Conservation (phyloP, 1,140 invertebrate genomes). For the Euglossa dilemma region DNA sequence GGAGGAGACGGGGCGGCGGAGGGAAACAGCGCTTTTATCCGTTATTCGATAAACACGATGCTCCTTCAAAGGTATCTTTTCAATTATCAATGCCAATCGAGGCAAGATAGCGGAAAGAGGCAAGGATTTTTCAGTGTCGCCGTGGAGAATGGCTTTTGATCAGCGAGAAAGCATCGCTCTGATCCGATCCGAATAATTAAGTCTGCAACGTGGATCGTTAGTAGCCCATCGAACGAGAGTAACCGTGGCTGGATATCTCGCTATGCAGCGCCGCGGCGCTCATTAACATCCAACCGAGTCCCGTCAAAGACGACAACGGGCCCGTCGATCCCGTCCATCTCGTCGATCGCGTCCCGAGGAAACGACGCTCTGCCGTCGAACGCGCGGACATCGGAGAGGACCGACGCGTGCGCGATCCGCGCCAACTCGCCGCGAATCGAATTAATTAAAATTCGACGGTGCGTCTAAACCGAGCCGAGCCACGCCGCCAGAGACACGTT, state of each 20-base stretch:
- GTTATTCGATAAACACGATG: conserved; percentile 39
- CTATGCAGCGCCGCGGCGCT: conserved; percentile 2
- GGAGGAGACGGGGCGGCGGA: too few species aligned
- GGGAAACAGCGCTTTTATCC: background rate
- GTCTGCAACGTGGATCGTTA: conserved; percentile 33
- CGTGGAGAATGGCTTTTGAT: conserved; percentile 44
- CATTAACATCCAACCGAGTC: conserved; percentile 30
- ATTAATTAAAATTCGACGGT: conserved; percentile 63
- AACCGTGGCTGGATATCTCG: conserved; percentile 4
- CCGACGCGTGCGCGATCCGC: background rate
- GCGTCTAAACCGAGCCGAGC: conserved; percentile 11
- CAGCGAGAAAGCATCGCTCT: conserved; percentile 3
- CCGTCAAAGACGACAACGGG: background rate
- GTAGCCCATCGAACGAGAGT: conserved; percentile 6
- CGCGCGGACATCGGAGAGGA: too few species aligned
- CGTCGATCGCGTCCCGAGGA: background rate
- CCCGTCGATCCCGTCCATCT: background rate
- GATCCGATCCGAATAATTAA: conserved; percentile 55
- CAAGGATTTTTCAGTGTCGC: conserved; percentile 8
- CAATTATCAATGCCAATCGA: conserved; percentile 40
- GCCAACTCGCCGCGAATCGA: conserved; percentile 32
- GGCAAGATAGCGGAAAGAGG: conserved; percentile 8
- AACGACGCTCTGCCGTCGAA: too few species aligned
- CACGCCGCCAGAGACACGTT: conserved; percentile 35
- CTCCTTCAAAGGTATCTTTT: conserved; percentile 42